phyloP scores from a whole-genome alignment of 2,113 vertebrate genomes.

The Heptranchias perlo region DNA sequence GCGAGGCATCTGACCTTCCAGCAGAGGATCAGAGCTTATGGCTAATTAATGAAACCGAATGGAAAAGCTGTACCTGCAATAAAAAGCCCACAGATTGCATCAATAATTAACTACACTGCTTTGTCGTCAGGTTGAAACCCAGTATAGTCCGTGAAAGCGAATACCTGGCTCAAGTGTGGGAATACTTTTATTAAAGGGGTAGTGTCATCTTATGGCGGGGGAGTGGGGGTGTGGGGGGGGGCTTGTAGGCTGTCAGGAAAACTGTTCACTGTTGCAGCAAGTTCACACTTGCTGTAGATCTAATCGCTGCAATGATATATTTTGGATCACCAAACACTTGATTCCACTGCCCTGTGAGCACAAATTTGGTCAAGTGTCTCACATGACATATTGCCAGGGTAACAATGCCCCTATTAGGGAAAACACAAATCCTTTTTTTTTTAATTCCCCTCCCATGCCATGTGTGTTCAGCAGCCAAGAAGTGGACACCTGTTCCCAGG shows the following conservation, averaged over 20 bases:
- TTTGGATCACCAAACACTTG: neutral
- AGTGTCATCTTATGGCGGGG: neutral
- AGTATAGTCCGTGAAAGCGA: neutral
- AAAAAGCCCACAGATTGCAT: constrained; percentile 39
- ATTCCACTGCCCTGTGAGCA: neutral
- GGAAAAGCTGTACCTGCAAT: constrained; percentile 46
- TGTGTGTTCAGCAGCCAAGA: neutral
- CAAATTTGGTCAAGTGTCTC: neutral
- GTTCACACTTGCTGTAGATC: neutral
- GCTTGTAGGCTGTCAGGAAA: neutral
- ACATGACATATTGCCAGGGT: neutral
- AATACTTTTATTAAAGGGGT: neutral
- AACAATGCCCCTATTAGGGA: neutral
- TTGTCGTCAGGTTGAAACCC: constrained; percentile 41
- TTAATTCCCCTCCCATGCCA: neutral
- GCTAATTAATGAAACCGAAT: constrained; percentile 42
- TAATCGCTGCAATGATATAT: neutral
- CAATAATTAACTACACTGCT: constrained; percentile 44
- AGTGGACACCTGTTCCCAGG: neutral
- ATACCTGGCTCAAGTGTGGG: neutral
- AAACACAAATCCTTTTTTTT: neutral
- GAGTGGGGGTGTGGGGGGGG: neutral
- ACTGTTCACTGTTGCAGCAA: neutral
- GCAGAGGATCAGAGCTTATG: constrained; percentile 36
- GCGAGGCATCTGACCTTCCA: constrained; percentile 42